Conservation (phyloP, 2,797 vertebrate species). For the Cuculus canorus region DNA sequence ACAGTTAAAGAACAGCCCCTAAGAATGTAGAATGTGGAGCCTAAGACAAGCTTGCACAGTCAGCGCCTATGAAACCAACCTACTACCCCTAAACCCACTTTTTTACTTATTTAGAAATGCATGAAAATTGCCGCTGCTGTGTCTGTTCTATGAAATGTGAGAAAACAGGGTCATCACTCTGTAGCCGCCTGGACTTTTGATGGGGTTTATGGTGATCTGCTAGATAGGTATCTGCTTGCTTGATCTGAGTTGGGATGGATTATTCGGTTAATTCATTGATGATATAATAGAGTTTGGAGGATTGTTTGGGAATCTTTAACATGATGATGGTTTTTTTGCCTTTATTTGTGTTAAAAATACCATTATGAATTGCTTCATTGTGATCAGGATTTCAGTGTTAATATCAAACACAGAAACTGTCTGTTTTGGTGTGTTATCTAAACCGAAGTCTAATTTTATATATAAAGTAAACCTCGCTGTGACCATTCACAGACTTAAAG, state of each 20-base stretch:
- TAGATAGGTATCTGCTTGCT: neutral
- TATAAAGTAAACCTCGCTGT: neutral
- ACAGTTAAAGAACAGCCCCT: neutral
- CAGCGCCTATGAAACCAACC: neutral
- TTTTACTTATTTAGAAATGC: neutral
- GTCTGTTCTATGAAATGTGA: accelerated
- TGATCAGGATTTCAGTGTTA: neutral
- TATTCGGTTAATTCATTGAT: neutral
- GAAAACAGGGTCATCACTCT: accelerated
- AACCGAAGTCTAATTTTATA: neutral
- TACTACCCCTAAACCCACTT: accelerated
- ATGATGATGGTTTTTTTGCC: accelerated
- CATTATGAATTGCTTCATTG: neutral
- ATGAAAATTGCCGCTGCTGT: accelerated
- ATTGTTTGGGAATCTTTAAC: neutral
- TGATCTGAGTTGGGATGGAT: accelerated
- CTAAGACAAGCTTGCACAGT: neutral
- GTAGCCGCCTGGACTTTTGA: accelerated
- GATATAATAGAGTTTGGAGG: neutral
- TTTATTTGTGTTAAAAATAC: neutral
- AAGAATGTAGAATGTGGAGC: neutral
- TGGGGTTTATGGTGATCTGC: neutral
- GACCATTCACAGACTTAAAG: accelerated
- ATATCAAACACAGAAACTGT: neutral
- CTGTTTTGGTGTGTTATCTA: neutral